A percentile compares a stretch with the other conserved stretches of the same genome.
Conservation (phyloP, 2,113 vertebrate species). For the Arenaria interpres region DNA sequence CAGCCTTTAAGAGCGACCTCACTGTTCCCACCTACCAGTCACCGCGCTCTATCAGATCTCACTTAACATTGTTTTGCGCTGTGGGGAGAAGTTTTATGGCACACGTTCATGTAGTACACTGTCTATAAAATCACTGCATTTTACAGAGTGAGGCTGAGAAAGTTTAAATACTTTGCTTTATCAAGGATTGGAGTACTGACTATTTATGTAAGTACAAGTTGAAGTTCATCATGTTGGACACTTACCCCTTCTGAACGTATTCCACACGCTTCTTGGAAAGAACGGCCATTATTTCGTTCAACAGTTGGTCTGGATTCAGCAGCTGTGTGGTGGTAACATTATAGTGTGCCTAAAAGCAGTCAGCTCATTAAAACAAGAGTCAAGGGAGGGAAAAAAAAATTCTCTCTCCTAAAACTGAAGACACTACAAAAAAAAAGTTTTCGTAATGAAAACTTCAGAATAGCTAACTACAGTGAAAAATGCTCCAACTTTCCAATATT, state of each 20-base stretch:
- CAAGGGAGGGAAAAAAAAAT: not conserved
- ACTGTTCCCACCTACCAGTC: not conserved
- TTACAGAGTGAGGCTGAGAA: not conserved
- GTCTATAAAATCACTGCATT: not conserved
- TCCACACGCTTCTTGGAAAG: constrained; percentile 87
- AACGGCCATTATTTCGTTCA: constrained; percentile 85
- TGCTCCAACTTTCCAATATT: not conserved
- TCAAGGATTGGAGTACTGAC: not conserved
- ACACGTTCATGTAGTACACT: not conserved
- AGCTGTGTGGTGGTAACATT: constrained; percentile 90
- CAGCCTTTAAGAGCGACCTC: not conserved
- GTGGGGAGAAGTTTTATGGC: not conserved
- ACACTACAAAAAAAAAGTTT: not conserved
- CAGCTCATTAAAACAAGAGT: not conserved
- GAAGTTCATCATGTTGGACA: not conserved
- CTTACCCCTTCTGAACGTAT: constrained; percentile 92
- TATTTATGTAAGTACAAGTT: not conserved
- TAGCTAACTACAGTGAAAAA: not conserved
- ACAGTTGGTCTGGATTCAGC: constrained; percentile 86
- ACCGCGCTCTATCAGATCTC: not conserved
- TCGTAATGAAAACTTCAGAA: not conserved
- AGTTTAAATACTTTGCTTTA: not conserved
- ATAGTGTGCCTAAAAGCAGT: constrained; percentile 83
- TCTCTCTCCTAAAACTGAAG: not conserved
- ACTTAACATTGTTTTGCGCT: not conserved